Conservation (phyloP, 1,140 invertebrate species). For the Calephelis virginiensis region DNA sequence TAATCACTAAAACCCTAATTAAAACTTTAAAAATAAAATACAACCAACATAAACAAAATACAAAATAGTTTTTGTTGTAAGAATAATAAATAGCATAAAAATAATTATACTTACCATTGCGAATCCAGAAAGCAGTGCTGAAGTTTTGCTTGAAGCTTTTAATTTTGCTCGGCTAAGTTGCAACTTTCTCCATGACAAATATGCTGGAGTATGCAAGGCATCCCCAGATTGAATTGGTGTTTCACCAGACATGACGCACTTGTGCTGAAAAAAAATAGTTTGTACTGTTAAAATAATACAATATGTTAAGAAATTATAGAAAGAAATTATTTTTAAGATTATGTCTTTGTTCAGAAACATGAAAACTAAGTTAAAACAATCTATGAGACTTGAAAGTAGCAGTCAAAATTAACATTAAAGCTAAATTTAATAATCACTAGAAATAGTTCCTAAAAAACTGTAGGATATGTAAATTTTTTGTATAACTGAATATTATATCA, state of each 20-base stretch:
- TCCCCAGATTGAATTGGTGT: slow-evolving; percentile 63
- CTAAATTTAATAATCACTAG: too few relatives aligned
- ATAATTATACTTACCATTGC: slow-evolving; percentile 88
- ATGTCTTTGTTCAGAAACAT: too few relatives aligned
- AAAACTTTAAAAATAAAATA: too few relatives aligned
- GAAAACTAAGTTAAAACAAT: too few relatives aligned
- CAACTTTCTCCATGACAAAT: slow-evolving; percentile 93
- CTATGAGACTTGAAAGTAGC: too few relatives aligned
- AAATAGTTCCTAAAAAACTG: too few relatives aligned
- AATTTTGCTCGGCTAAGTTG: slow-evolving; percentile 96
- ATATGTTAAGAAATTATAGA: neutral
- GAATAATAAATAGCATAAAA: neutral
- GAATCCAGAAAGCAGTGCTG: slow-evolving; percentile 96
- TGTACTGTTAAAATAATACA: neutral
- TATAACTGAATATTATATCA: too few relatives aligned
- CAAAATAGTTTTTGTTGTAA: neutral
- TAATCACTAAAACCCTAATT: too few relatives aligned
- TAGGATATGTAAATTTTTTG: too few relatives aligned
- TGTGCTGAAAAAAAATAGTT: slow-evolving; percentile 42
- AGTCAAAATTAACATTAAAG: too few relatives aligned
- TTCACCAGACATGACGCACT: slow-evolving; percentile 68
- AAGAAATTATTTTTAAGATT: too few relatives aligned
- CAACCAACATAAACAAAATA: too few relatives aligned
- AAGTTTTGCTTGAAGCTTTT: slow-evolving; percentile 97
- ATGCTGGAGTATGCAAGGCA: slow-evolving; percentile 87